Conservation (phyloP, 2,797 vertebrate species). For the Etheostoma perlongum region DNA sequence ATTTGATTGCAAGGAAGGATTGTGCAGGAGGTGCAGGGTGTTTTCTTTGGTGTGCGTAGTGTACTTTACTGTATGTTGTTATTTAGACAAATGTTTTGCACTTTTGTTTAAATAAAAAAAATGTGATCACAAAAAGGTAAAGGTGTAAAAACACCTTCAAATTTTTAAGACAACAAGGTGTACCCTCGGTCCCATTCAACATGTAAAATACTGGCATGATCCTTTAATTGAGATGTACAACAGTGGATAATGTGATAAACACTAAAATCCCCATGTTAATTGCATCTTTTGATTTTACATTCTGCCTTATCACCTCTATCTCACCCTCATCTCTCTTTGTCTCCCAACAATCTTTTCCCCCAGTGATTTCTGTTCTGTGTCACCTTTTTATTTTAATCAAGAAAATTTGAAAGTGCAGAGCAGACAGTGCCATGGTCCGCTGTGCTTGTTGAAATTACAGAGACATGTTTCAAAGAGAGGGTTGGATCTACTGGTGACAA, state of each 20-base stretch:
- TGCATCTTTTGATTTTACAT: neutral
- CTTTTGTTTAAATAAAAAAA: too few relatives aligned
- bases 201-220: too few relatives aligned
- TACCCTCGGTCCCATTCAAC: too few relatives aligned
- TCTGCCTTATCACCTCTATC: conserved; percentile 2
- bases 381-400: conserved; percentile 16
- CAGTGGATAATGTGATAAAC: neutral
- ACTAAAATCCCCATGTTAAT: neutral
- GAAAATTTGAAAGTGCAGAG: conserved; percentile 29
- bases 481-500: conserved; percentile 51
- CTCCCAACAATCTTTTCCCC: neutral
- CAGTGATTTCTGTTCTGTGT: neutral
- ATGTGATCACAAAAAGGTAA: too few relatives aligned
- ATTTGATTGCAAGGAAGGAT: too few relatives aligned
- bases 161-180: too few relatives aligned
- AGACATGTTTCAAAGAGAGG: conserved; percentile 27
- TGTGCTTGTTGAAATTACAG: conserved; percentile 44
- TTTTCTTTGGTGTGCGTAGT: too few relatives aligned
- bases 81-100: too few relatives aligned
- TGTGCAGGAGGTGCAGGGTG: too few relatives aligned
- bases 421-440: conserved; percentile 3
- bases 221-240: too few relatives aligned
- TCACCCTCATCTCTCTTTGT: neutral
- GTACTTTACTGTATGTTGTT: too few relatives aligned
- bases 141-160: too few relatives aligned